Base-by-base conservation (phyloP, 2,797 vertebrate species). In the Sparidentex hasta region DNA sequence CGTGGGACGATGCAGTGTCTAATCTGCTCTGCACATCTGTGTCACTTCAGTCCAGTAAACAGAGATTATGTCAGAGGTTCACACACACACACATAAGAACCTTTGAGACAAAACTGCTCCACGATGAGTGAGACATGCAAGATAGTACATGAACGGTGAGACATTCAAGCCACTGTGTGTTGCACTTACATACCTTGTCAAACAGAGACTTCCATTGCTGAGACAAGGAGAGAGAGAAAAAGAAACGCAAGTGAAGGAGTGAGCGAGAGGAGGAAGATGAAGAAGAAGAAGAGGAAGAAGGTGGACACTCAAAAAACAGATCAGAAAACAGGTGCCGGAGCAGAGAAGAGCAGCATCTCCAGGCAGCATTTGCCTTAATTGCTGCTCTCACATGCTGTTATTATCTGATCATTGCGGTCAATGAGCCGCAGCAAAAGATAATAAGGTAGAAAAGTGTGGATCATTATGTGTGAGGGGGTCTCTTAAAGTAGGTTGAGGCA, bases 201-300 rank as follows among this genome's bases (percentile, higher is more conserved):
- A 99, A 99, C 58, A 98, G 95, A 92, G 95, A 95, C 96, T 98
- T 99, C 98, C 98, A 99, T 95, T 97, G 96, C 98, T 99, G 96
- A 93, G 92, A 74, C 70, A 73, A 73, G 61, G 48, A 67, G 41
- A 85, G 75, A 83, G 65, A 54, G 59, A 80, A 69, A 86, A 43
- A 83, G 57, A 33, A 8, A 33, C 73, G 68, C 2, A 50, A 76
- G 69, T 33, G 43, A 83, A 76, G 78, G 21, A 67, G 73, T 85
- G 68, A 84, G 67, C 57, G 59, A 89, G 59, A 74, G 46, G 68
- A 61, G 73, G 46, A 27, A 27, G 27, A 27, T 27, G 27, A 27
- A 27, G 27, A 4, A n/a, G n/a, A 65, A 27, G 57, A n/a, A 41
- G 27, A 65, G 23, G 57, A 14, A 41, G 14, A 27, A 54, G 14